These are phyloP conservation scores for Leptodactylus fuscus DNA, from an alignment of 2,113 vertebrate species.

Conservation along the genomic window DNA sequence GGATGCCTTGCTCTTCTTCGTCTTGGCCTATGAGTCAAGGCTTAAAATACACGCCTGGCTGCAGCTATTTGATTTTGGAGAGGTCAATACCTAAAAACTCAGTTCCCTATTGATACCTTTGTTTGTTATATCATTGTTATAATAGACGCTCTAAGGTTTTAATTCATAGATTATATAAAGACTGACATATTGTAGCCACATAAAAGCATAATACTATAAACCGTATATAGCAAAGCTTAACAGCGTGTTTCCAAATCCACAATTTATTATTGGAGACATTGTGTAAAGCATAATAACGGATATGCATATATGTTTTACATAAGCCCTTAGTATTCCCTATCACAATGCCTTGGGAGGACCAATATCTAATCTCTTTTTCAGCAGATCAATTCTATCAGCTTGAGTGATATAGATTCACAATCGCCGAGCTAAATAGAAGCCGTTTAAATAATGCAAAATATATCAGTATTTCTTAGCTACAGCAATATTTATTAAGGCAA, in stretches of 20 bases:
- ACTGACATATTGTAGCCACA: no score
- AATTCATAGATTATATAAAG: neutral
- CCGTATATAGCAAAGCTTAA: neutral
- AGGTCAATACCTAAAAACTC: neutral
- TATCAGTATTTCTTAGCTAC: neutral
- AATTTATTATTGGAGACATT: neutral
- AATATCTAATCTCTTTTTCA: constrained; percentile 27
- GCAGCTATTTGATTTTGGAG: neutral
- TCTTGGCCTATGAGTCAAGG: neutral
- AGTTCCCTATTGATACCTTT: neutral
- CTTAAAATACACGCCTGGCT: no score
- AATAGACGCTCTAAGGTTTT: neutral
- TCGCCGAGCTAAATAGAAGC: constrained; percentile 3
- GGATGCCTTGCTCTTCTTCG: neutral
- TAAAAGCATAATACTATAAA: neutral
- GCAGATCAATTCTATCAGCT: constrained; percentile 10
- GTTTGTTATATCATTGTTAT: neutral
- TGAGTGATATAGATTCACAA: constrained; percentile 12
- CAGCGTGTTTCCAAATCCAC: neutral
- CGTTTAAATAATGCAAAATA: neutral
- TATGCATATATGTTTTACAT: neutral
- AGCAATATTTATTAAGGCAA: neutral
- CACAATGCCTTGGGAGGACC: constrained; percentile 17
- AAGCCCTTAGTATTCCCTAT: neutral
- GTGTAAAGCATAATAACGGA: neutral